Evolutionary conservation across 2,113 vertebrate genomes (phyloP).

Genomic region (Eptesicus fuscus): DNA sequence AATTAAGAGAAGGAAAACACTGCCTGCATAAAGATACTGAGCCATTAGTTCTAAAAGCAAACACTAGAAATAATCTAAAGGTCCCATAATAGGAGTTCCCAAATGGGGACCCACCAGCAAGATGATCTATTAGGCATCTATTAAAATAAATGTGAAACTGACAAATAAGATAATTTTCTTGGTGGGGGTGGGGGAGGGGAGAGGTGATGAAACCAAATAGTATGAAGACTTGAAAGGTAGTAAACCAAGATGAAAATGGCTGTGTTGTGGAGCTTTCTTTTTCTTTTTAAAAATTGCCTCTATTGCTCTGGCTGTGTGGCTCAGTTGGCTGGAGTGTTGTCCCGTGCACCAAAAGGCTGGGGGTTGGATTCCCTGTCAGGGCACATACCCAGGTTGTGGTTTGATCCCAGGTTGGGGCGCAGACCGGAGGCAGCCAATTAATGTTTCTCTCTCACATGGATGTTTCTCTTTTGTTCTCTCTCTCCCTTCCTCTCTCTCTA

Average conservation of each 20-base stretch:
- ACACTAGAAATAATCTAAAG: not conserved
- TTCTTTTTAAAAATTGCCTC: not conserved
- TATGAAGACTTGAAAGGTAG: not conserved
- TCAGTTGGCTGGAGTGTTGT: too few relatives aligned
- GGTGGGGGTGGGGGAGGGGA: rapidly evolving
- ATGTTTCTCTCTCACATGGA: not conserved
- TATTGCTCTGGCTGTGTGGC: too few relatives aligned
- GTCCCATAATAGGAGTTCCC: not conserved
- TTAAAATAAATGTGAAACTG: not conserved
- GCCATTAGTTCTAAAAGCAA: not conserved
- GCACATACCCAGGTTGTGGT: too few relatives aligned
- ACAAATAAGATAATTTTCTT: not conserved
- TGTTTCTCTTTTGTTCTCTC: not conserved
- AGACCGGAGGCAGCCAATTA: not conserved
- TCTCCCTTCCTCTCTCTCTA: not conserved
- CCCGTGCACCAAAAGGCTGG: too few relatives aligned
- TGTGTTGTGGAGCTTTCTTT: not conserved
- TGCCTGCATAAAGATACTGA: not conserved
- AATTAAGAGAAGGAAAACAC: not conserved
- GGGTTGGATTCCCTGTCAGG: too few relatives aligned
- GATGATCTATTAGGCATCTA: rapidly evolving
- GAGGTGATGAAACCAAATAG: not conserved
- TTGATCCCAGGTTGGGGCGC: too few relatives aligned
- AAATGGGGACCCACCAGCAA: too few relatives aligned
- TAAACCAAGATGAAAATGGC: not conserved